A percentile compares a stretch with the other conserved stretches of the same genome.
These are phyloP conservation scores for Muscicapa striata DNA, from an alignment of 2,797 vertebrate genomes.

Conservation along the genomic window DNA sequence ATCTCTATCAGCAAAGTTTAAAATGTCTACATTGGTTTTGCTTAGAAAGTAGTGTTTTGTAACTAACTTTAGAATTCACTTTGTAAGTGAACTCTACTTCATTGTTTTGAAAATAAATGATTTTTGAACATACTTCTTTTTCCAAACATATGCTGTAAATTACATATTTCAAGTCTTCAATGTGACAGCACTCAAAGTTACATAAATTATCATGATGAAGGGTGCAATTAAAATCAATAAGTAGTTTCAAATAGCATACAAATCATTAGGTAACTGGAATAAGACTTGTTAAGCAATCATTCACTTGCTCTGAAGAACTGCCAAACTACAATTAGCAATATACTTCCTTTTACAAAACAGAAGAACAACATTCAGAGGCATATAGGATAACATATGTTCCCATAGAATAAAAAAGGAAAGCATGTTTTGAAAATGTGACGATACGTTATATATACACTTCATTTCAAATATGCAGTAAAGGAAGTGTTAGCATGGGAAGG, in stretches of 20 bases:
- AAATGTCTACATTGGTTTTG: not conserved
- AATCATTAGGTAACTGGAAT: constrained; percentile 40
- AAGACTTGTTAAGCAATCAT: constrained; percentile 20
- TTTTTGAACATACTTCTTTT: not conserved
- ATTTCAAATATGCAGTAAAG: not conserved
- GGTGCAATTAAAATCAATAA: constrained; percentile 53
- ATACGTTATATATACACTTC: not conserved
- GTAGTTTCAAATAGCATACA: constrained; percentile 1
- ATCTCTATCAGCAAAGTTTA: not conserved
- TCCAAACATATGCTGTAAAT: constrained; percentile 20
- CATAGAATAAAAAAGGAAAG: not conserved
- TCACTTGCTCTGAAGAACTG: constrained; percentile 16
- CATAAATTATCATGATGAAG: constrained; percentile 18
- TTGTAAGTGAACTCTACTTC: not conserved
- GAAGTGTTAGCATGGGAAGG: not conserved
- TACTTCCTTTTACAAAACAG: not conserved
- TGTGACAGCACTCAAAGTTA: not conserved
- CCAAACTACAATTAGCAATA: not conserved
- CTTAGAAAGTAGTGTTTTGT: not conserved
- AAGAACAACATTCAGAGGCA: not conserved
- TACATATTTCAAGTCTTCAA: not conserved
- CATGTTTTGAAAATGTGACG: not conserved
- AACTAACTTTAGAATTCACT: not conserved
- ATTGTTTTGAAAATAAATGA: not conserved
- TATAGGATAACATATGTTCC: not conserved